These are phyloP conservation scores for Harpagus bidentatus DNA, from an alignment of 2,113 vertebrate species.

Conservation along the genomic window DNA sequence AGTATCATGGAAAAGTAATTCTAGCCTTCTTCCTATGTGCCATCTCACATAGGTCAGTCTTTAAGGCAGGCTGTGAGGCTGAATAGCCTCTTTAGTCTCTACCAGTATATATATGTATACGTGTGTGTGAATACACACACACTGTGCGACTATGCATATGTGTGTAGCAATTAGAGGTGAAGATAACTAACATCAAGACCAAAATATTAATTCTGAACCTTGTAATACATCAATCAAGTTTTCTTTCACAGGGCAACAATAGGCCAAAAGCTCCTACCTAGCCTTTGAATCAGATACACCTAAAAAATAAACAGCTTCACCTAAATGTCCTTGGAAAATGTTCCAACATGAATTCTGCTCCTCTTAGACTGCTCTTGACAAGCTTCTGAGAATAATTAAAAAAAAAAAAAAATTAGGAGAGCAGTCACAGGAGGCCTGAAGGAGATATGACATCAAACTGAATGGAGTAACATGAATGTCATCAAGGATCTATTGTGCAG, in stretches of 20 bases:
- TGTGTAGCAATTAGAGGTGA: background rate
- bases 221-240: background rate
- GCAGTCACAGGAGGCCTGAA: background rate
- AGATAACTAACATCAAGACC: background rate
- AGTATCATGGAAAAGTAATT: background rate
- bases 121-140: background rate
- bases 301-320: background rate
- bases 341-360: background rate
- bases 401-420: background rate
- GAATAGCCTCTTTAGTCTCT: background rate
- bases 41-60: background rate
- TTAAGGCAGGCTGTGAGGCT: background rate
- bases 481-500: background rate
- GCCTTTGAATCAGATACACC: background rate
- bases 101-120: background rate
- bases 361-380: background rate
- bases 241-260: background rate
- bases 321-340: background rate
- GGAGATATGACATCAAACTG: background rate
- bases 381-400: background rate
- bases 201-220: background rate
- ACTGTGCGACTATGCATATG: rapidly evolving
- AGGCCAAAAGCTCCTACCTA: background rate
- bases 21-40: background rate
- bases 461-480: background rate